phyloP scores from a whole-genome alignment of 2,113 vertebrate species.

The Otis tarda region DNA sequence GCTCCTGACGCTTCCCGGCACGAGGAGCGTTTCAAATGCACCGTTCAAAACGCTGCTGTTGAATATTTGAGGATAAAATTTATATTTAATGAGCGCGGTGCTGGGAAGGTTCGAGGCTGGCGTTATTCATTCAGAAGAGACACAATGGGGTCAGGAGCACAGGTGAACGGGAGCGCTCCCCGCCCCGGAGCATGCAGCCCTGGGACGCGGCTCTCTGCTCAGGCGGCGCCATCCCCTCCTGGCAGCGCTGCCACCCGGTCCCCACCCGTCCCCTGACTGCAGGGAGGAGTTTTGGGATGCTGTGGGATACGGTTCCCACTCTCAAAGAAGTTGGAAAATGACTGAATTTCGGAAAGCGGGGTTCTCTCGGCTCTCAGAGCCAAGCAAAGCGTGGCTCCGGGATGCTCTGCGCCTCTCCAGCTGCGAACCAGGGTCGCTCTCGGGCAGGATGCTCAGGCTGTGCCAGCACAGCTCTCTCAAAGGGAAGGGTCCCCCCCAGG shows the following conservation, averaged over 20 bases:
- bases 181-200: accelerated
- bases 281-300: background rate
- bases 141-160: slow-evolving; percentile 43
- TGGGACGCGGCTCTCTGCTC: background rate
- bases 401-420: background rate
- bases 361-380: background rate
- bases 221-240: background rate
- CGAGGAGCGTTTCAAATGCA: background rate
- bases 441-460: background rate
- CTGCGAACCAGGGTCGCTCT: background rate
- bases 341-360: accelerated
- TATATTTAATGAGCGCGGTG: slow-evolving; percentile 23
- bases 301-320: accelerated
- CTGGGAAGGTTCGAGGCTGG: background rate
- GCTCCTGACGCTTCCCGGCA: background rate
- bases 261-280: accelerated
- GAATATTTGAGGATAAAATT: slow-evolving; percentile 30
- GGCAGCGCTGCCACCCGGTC: background rate
- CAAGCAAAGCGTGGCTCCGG: accelerated
- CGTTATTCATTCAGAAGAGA: background rate
- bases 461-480: background rate
- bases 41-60: background rate
- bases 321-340: background rate
- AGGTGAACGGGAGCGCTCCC: background rate
- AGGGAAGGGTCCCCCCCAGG: background rate